Evolutionary conservation across 2,797 vertebrate genomes (phyloP).

Genomic region (Enteromius thamalakanensis): DNA sequence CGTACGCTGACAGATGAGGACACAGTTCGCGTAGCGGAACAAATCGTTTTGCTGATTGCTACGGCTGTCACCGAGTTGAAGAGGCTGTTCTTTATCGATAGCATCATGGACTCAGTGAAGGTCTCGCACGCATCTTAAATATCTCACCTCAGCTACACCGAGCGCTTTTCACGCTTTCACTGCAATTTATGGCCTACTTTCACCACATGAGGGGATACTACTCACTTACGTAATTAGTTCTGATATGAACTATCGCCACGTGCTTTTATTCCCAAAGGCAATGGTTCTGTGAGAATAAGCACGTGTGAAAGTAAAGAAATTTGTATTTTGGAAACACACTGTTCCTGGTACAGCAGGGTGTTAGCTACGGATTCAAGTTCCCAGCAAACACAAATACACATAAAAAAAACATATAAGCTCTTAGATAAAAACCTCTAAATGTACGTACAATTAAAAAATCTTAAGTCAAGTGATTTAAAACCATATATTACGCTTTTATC

Average conservation of each 20-base stretch:
- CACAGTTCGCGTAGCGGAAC: conserved; percentile 80
- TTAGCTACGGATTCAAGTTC: not conserved
- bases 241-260: conserved; percentile 20
- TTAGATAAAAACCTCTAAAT: not conserved
- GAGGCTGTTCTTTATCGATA: conserved; percentile 85
- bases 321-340: conserved; percentile 4
- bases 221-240: conserved; percentile 35
- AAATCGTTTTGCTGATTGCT: conserved; percentile 75
- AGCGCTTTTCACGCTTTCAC: conserved; percentile 7
- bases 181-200: conserved; percentile 43
- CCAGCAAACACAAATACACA: not conserved
- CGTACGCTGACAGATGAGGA: conserved; percentile 83
- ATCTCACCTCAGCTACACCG: conserved; percentile 23
- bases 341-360: conserved; percentile 3
- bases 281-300: conserved; percentile 2
- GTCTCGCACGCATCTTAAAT: conserved; percentile 65
- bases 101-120: conserved; percentile 87
- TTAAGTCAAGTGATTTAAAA: not conserved
- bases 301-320: not conserved
- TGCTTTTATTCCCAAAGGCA: conserved; percentile 35
- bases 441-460: not conserved
- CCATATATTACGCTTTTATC: not conserved
- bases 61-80: conserved; percentile 80
- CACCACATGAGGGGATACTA: conserved; percentile 27
- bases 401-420: not conserved